Evolutionary conservation across 2,797 vertebrate genomes (phyloP).

Genomic region (Menidia menidia): DNA sequence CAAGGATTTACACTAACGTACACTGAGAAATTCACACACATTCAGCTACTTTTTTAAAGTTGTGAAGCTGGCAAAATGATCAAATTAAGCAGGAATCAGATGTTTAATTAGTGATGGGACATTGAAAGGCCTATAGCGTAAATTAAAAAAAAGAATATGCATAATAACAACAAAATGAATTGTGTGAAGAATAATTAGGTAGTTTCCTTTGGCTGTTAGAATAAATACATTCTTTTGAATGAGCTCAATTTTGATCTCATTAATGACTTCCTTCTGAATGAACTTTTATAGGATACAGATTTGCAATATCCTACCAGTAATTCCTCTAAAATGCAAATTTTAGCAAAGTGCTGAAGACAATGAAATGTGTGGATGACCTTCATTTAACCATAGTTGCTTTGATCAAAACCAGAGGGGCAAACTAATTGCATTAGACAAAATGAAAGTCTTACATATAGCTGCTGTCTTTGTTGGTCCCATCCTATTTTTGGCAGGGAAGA

Average conservation of each 20-base stretch:
- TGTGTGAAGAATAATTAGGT: constrained; percentile 48
- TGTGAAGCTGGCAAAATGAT: constrained; percentile 20
- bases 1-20: constrained; percentile 2
- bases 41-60: constrained; percentile 6
- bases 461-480: too few species aligned
- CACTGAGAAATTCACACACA: neutral
- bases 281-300: constrained; percentile 63
- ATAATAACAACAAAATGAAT: constrained; percentile 56
- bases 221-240: constrained; percentile 45
- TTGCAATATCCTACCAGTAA: constrained; percentile 49
- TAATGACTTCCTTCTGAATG: constrained; percentile 53
- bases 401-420: constrained; percentile 17
- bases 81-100: constrained; percentile 31
- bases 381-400: constrained; percentile 33
- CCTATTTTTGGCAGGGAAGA: too few species aligned
- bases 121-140: constrained; percentile 51
- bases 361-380: constrained; percentile 43
- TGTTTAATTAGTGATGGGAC: constrained; percentile 59
- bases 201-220: constrained; percentile 53
- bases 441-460: neutral
- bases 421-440: constrained; percentile 32
- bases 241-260: constrained; percentile 46
- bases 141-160: constrained; percentile 47
- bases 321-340: constrained; percentile 48
- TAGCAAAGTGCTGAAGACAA: constrained; percentile 31